phyloP scores from a whole-genome alignment of 2,888 invertebrate species.

The Lochmaea crataegi region DNA sequence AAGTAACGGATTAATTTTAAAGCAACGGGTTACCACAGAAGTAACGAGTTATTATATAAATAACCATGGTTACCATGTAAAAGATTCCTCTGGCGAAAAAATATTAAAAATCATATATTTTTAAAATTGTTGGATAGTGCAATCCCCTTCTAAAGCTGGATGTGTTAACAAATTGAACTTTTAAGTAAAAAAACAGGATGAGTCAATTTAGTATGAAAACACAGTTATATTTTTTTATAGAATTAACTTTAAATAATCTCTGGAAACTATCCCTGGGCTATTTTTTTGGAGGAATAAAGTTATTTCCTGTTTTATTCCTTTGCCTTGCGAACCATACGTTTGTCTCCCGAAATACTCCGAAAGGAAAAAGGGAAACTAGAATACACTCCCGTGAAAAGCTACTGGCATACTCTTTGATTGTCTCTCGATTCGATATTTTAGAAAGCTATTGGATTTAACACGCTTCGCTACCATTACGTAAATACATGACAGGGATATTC shows the following conservation, averaged over 20 bases:
- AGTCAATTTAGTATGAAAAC: background rate
- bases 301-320: constrained; percentile 26
- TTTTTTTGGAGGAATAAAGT: constrained; percentile 19
- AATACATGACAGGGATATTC: constrained; percentile 15
- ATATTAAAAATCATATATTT: background rate
- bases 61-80: too few species aligned
- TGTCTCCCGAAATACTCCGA: constrained; percentile 13
- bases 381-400: constrained; percentile 35
- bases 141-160: background rate
- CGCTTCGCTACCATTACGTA: constrained; percentile 22
- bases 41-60: too few species aligned
- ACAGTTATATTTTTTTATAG: background rate
- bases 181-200: background rate
- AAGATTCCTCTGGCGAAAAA: too few species aligned
- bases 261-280: constrained; percentile 22
- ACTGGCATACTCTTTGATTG: constrained; percentile 36
- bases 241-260: background rate
- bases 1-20: too few species aligned
- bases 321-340: constrained; percentile 18
- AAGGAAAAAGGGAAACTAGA: constrained; percentile 15
- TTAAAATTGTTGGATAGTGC: background rate
- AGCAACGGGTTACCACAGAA: too few species aligned
- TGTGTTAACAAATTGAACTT: too few species aligned
- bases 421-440: constrained; percentile 38
- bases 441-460: constrained; percentile 38